Conservation (phyloP, 2,888 invertebrate genomes). For the Sarcophaga variegata region DNA sequence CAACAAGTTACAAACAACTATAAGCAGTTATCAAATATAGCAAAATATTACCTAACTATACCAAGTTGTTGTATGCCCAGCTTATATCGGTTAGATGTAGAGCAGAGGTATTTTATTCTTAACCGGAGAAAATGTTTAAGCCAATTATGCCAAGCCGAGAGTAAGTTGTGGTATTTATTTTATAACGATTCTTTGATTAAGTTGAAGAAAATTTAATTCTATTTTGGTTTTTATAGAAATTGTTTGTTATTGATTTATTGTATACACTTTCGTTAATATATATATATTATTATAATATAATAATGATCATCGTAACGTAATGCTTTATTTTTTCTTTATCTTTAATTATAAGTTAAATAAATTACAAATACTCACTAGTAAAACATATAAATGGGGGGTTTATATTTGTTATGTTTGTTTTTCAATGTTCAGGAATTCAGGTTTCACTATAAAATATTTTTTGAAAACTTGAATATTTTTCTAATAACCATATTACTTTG, state of each 20-base stretch:
- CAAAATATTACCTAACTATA: constrained; percentile 73
- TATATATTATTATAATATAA: constrained; percentile 52
- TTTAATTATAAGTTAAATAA: constrained; percentile 68
- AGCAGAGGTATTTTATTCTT: constrained; percentile 36
- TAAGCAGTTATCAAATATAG: constrained; percentile 73
- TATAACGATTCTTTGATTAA: constrained; percentile 47
- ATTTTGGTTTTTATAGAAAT: constrained; percentile 45
- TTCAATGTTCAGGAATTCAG: constrained; percentile 38
- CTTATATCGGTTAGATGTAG: constrained; percentile 56
- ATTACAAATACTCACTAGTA: constrained; percentile 69
- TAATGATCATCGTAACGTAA: constrained; percentile 52
- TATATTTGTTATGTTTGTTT: constrained; percentile 29
- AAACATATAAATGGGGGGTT: constrained; percentile 61
- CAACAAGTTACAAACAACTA: constrained; percentile 70
- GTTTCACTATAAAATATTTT: constrained; percentile 55
- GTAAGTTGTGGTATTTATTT: constrained; percentile 70
- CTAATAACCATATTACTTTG: background rate
- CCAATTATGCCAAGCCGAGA: constrained; percentile 49
- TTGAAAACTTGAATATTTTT: no score
- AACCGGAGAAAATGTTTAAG: constrained; percentile 48
- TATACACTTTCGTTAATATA: constrained; percentile 56
- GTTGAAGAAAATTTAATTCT: background rate
- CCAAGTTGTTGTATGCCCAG: constrained; percentile 73
- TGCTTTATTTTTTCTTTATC: constrained; percentile 51
- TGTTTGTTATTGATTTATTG: constrained; percentile 52